phyloP scores from a whole-genome alignment of 2,888 invertebrate genomes.

The Torymus auratus region DNA sequence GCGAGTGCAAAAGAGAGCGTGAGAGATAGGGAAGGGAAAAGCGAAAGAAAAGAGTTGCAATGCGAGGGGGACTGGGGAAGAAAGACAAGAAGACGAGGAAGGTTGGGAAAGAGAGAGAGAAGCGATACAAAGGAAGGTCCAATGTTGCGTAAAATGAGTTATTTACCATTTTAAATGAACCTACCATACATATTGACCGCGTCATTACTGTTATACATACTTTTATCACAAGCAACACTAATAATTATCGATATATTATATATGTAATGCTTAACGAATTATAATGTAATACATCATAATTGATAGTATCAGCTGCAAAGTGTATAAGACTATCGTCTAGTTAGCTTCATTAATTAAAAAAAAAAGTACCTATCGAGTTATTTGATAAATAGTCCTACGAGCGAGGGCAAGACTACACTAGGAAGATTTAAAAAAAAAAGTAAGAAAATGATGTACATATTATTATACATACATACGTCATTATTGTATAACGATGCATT shows the following conservation, averaged over 20 bases:
- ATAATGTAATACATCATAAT: constrained; percentile 65
- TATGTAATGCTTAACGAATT: constrained; percentile 62
- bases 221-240: constrained; percentile 63
- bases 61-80: not conserved
- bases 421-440: constrained; percentile 39
- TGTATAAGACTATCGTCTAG: constrained; percentile 63
- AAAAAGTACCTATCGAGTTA: constrained; percentile 57
- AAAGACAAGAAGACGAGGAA: constrained; percentile 2
- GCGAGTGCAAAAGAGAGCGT: constrained; percentile 9
- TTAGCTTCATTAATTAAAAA: constrained; percentile 57
- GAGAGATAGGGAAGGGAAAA: constrained; percentile 3
- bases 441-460: constrained; percentile 55
- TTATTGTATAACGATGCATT: constrained; percentile 42
- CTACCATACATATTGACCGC: constrained; percentile 42
- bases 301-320: constrained; percentile 62
- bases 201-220: constrained; percentile 55
- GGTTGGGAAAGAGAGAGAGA: constrained; percentile 1
- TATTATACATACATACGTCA: constrained; percentile 48
- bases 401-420: constrained; percentile 54
- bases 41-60: too few relatives aligned
- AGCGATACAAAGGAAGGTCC: constrained; percentile 34
- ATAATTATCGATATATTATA: constrained; percentile 62
- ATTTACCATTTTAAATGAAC: constrained; percentile 38
- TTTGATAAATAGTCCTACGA: constrained; percentile 57
- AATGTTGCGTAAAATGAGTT: constrained; percentile 44